These are phyloP conservation scores for Centropus unirufus DNA, from an alignment of 2,113 vertebrate genomes.

Conservation along the genomic window DNA sequence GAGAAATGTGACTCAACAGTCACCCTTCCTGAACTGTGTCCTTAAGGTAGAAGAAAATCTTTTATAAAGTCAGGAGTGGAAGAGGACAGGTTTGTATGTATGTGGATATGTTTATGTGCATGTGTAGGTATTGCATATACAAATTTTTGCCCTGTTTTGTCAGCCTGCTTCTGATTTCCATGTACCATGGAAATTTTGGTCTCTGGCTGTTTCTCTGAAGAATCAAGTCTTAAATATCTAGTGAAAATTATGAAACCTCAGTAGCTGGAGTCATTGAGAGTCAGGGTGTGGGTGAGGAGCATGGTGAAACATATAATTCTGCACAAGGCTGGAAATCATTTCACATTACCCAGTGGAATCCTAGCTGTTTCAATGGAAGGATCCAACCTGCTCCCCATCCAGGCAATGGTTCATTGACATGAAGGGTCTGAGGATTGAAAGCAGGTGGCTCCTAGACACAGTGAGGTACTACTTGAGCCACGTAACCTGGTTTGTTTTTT, in stretches of 20 bases:
- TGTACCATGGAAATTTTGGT: neutral
- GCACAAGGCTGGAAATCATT: neutral
- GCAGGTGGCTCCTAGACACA: rapidly evolving
- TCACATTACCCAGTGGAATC: neutral
- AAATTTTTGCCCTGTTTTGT: neutral
- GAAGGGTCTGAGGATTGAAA: neutral
- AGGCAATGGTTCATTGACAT: neutral
- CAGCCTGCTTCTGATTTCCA: neutral
- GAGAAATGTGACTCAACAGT: conserved; percentile 54
- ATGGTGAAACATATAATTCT: neutral
- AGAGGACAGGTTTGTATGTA: neutral
- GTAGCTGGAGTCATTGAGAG: neutral
- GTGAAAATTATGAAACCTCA: neutral
- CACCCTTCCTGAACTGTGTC: conserved; percentile 28
- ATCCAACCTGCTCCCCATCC: neutral
- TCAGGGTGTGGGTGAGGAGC: rapidly evolving
- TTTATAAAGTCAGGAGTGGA: neutral
- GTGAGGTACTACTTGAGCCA: neutral
- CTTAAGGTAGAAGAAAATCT: conserved; percentile 44
- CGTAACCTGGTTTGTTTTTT: neutral
- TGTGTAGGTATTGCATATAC: neutral
- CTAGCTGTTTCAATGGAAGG: neutral
- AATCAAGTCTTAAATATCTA: neutral
- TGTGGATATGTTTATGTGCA: neutral
- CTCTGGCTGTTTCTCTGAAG: neutral